Base-by-base conservation (phyloP, 2,888 invertebrate species). In the Drosophila affinis region DNA sequence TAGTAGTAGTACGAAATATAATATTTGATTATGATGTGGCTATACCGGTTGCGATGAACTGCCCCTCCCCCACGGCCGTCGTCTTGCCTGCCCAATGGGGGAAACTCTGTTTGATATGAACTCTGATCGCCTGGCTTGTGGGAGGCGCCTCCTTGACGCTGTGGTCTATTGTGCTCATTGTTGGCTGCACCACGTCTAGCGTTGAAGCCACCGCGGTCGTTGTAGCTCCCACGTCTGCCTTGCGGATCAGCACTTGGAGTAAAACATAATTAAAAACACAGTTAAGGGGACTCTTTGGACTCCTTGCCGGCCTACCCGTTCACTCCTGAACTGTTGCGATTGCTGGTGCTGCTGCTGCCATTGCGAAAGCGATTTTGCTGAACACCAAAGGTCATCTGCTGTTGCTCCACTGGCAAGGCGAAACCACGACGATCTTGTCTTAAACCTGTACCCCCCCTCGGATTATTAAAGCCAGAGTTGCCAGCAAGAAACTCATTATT, bases 121-220 rank as follows among this genome's bases (percentile, higher is more conserved):
- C 73, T 85, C 32, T 75, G 78, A 70, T 79, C 84, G 46, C 80
- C 87, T 14, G 86, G 81, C 93, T 93, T 93, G 12, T 52, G 78
- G 32, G 92, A 92, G 32, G 92, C 92, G 1, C 67, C 34, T 21
- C 56, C 61, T n/a, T 93, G 91, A 93, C 93, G 93, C 90, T 76
- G 74, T 0, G 75, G 67, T 59, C 70, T 67, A 59, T 53, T 78
- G 48, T 47, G 57, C 49, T 78, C 79, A 64, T 61, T 93, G 93
- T 61, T 55, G 21, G 58, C 93, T 3, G 91, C 92, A n/a, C 77
- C 91, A 4, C 93, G 93, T 90, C 85, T 70, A 21, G 67, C 61
- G 64, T 65, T 80, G 10, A 88, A 88, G 4, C 87, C 81, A 24
- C 82, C 80, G 24, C 81, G 78, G 0, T 77, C 79, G 45, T 76